Conservation (phyloP, 2,797 vertebrate genomes). For the Salarias fasciatus region DNA sequence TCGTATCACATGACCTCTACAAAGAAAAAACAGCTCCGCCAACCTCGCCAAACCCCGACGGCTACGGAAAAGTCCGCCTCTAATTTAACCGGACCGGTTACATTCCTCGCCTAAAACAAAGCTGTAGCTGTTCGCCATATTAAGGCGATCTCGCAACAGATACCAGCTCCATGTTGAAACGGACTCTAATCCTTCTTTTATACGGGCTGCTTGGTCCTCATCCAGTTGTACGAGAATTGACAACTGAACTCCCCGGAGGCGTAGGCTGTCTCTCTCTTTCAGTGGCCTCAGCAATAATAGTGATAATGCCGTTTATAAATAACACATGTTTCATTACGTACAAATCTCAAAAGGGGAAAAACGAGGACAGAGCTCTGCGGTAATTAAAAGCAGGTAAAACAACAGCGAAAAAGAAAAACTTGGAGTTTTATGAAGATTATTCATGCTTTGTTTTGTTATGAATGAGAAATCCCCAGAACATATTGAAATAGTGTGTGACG, state of each 20-base stretch:
- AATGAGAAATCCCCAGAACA: too few relatives aligned
- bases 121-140: constrained; percentile 71
- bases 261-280: constrained; percentile 14
- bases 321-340: constrained; percentile 63
- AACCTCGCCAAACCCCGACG: constrained; percentile 36
- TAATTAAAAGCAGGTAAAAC: constrained; percentile 60
- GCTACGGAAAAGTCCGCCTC: constrained; percentile 66
- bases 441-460: too few relatives aligned
- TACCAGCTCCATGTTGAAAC: constrained; percentile 61
- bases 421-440: neutral
- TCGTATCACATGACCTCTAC: constrained; percentile 10
- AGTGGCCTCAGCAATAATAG: constrained; percentile 38
- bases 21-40: constrained; percentile 35
- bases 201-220: constrained; percentile 57
- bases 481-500: neutral
- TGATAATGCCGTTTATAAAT: constrained; percentile 56
- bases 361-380: constrained; percentile 5
- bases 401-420: constrained; percentile 17
- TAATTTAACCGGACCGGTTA: constrained; percentile 61
- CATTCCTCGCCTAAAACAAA: constrained; percentile 76
- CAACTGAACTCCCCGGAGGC: constrained; percentile 50
- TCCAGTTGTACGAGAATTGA: constrained; percentile 58
- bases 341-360: constrained; percentile 39
- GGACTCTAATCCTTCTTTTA: constrained; percentile 72
- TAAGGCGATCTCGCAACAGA: constrained; percentile 73